Evolutionary conservation across 2,113 vertebrate genomes (phyloP), one percentile per base, ranked within the genome.

Genomic region (Centropus bengalensis): DNA sequence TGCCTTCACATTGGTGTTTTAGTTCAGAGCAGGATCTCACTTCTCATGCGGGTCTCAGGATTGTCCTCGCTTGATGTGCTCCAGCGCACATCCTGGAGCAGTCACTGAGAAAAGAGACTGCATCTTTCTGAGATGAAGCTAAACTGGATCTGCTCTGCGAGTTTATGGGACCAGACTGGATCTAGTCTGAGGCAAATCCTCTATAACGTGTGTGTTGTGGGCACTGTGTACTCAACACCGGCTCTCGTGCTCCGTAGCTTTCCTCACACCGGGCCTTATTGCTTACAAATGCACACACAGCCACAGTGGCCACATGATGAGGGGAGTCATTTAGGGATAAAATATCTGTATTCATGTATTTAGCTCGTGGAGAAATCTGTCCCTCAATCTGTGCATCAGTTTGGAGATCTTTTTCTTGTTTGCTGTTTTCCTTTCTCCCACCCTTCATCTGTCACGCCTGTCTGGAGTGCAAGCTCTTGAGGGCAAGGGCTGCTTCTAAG

Each of bases 391-490:
- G 94, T 96, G 93, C 84, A 49, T 75, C 67, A 36, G 56, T 44
- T 88, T 26, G 20, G 32, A 94, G 87, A 88, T 91, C 88, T 91
- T 77, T 32, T 87, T 79, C 95, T 94, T 86, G 91, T 91, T 96
- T 94, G 95, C 94, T 95, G 3, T 96, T 94, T 93, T 91, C 78
- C 80, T 88, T 74, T 95, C 95, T 97, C 96, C 93, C 96, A 96
- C 95, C 94, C 84, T 92, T 96, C 91, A 96, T 95, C 94, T 96
- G 95, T 96, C 93, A 59, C 9, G 78, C 56, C 91, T 95, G 84
- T 91, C 93, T 97, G 94, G 79, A 95, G 75, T 5, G 76, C 44
- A 12, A 82, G 82, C 93, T 96, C 93, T 74, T 9, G 75, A 70
- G 91, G 93, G 91, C 95, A 93, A n/a, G 89, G 93, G 20, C 59